These are phyloP conservation scores for Spheniscus mendiculus DNA, from an alignment of 2,113 vertebrate genomes.

Conservation along the genomic window DNA sequence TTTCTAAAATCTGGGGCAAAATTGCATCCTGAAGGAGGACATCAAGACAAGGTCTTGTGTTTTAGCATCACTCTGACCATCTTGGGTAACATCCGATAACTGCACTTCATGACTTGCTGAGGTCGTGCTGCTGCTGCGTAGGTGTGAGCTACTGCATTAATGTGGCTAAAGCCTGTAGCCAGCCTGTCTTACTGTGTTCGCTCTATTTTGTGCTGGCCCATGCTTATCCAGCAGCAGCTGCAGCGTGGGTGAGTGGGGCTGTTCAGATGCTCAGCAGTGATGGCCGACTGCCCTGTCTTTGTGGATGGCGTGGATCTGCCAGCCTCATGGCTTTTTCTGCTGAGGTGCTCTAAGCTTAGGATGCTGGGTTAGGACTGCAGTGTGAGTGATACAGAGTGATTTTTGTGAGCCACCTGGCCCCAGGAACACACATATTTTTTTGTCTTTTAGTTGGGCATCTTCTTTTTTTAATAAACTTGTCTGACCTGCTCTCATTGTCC, in stretches of 20 bases:
- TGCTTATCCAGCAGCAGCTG: background rate
- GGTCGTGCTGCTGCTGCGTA: background rate
- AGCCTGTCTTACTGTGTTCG: background rate
- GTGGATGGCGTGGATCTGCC: fast-evolving
- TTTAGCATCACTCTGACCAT: background rate
- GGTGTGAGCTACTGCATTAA: background rate
- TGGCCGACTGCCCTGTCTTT: background rate
- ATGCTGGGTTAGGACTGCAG: background rate
- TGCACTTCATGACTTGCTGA: background rate
- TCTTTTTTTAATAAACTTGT: background rate
- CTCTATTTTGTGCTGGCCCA: background rate
- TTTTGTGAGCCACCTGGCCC: background rate
- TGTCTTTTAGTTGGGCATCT: background rate
- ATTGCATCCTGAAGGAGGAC: background rate
- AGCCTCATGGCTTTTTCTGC: background rate
- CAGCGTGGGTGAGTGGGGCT: background rate
- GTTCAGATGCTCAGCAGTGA: background rate
- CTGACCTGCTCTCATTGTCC: background rate
- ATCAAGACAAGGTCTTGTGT: background rate
- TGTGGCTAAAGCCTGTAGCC: background rate
- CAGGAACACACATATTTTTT: background rate
- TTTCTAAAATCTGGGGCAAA: background rate
- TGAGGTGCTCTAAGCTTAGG: background rate
- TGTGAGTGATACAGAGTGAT: background rate
- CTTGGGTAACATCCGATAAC: background rate